Evolutionary conservation across 2,113 vertebrate species (phyloP).

Genomic region (Centropus bengalensis): DNA sequence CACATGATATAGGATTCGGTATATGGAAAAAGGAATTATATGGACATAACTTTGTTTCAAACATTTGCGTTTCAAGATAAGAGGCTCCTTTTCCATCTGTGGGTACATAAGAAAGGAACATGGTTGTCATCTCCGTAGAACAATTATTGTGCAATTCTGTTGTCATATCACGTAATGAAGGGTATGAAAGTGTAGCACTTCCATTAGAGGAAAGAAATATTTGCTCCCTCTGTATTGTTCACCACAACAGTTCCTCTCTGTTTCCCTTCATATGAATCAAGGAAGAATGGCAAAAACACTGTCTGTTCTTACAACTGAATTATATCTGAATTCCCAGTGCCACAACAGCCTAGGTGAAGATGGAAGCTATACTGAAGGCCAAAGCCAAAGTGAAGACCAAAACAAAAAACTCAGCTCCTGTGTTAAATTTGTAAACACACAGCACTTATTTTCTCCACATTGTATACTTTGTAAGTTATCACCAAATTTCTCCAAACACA

Average conservation of each 20-base stretch:
- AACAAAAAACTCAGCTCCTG: accelerated
- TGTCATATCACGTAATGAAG: not conserved
- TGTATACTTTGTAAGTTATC: not conserved
- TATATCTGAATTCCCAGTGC: not conserved
- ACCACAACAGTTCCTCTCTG: not conserved
- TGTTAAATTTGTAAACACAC: not conserved
- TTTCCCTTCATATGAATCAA: not conserved
- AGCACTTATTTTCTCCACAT: not conserved
- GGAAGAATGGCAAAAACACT: not conserved
- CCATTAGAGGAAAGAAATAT: not conserved
- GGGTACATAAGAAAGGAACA: not conserved
- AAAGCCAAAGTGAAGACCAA: not conserved
- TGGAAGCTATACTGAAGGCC: not conserved
- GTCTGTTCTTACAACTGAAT: too few species aligned
- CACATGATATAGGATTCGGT: not conserved
- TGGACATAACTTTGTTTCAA: not conserved
- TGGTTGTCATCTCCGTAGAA: not conserved
- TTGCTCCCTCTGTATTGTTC: not conserved
- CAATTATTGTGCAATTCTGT: not conserved
- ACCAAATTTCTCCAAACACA: not conserved
- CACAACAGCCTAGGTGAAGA: not conserved
- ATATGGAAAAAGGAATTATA: not conserved
- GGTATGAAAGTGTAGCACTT: not conserved
- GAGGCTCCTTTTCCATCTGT: not conserved
- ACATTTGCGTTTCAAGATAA: not conserved